Evolutionary conservation across 2,113 vertebrate genomes (phyloP), one percentile per base, ranked within the genome.

Genomic region (Chaetops frenatus): DNA sequence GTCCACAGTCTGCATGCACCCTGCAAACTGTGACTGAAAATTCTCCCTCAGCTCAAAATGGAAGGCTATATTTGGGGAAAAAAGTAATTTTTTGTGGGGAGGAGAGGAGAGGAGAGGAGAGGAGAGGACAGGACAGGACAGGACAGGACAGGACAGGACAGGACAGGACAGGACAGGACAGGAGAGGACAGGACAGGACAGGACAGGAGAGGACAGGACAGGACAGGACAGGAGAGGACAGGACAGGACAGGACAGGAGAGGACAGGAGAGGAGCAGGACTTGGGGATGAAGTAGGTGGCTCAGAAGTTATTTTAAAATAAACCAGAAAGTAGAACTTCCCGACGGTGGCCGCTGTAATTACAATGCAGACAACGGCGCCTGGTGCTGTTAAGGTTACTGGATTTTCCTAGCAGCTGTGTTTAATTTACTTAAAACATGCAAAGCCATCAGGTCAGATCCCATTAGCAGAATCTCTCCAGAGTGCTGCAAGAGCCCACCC

Each of bases 341-440:
- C 86, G 24, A 90, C n/a, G 12, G 80, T 85, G 88, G 87, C 90
- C 0, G 1, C 93, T 78, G 85, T 95, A 96, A 97, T 96, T 96
- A 97, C 93, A 90, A 96, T 90, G 93, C 88, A 90, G 87, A 81
- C 90, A 90, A 88, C 24, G 23, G 71, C 96, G 93, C 85, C 20
- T 80, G 85, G 93, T 90, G 92, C 94, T 88, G 67, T 93, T 95
- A 97, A 96, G 85, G 94, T 95, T 96, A 90, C 90, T 90, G 87
- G 80, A 94, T 95, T 96, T 95, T 96, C 94, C 92, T 93, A 91
- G 85, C 95, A 96, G 94, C 94, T 96, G 96, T 86, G 94, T 95
- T 96, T 96, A 95, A 97, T 96, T 96, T 95, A 94, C 92, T 96
- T 93, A 94, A 92, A 93, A 86, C 94, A 95, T 90, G 84, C 84